phyloP scores from a whole-genome alignment of 2,797 vertebrate species.

The Acanthis flammea region DNA sequence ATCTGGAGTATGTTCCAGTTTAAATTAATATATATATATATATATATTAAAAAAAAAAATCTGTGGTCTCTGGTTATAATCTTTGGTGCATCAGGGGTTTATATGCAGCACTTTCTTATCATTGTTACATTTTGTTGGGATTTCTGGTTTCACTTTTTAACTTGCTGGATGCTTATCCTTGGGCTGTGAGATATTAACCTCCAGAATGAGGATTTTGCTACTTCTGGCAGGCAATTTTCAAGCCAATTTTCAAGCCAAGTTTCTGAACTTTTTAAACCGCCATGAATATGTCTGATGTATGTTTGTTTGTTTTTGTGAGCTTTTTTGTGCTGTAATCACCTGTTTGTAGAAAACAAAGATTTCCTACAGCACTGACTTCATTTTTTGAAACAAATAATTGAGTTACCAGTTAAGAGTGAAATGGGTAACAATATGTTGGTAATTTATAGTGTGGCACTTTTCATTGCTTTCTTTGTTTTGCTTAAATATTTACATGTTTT shows the following conservation, averaged over 20 bases:
- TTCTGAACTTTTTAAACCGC: constrained; percentile 73
- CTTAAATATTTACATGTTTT: constrained; percentile 53
- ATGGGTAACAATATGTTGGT: constrained; percentile 73
- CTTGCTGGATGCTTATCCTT: constrained; percentile 68
- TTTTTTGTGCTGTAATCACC: constrained; percentile 73
- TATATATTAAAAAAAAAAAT: background rate
- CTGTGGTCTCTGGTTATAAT: constrained; percentile 75
- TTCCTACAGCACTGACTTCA: constrained; percentile 76
- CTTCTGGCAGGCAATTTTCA: constrained; percentile 67
- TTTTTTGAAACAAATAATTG: constrained; percentile 70
- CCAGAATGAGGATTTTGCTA: constrained; percentile 65
- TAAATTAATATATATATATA: constrained; percentile 69
- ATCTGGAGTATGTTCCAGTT: constrained; percentile 73
- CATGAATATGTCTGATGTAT: constrained; percentile 61
- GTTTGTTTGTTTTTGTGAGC: constrained; percentile 45
- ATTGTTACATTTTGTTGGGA: constrained; percentile 68
- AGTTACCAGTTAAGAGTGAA: constrained; percentile 71
- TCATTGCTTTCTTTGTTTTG: constrained; percentile 58
- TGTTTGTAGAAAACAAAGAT: constrained; percentile 80
- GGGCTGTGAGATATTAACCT: constrained; percentile 56
- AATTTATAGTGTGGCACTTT: constrained; percentile 80
- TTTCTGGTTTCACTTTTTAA: constrained; percentile 37
- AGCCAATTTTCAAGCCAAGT: constrained; percentile 76
- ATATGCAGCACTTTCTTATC: constrained; percentile 83
- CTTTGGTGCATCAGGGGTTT: constrained; percentile 83